Evolutionary conservation across 2,113 vertebrate genomes (phyloP).

Genomic region (Ondatra zibethicus): DNA sequence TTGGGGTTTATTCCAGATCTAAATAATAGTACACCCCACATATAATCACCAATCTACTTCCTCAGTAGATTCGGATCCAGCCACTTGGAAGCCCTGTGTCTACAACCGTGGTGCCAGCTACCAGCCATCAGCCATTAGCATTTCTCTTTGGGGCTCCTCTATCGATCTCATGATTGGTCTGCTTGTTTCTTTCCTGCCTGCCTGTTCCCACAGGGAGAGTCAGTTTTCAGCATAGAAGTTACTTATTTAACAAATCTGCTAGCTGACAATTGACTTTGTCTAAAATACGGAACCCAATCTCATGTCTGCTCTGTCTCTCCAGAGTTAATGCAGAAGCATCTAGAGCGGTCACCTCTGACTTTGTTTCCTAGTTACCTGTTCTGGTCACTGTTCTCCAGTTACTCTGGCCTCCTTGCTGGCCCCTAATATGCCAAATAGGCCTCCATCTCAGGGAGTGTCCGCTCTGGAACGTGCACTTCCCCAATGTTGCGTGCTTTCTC

Average conservation of each 20-base stretch:
- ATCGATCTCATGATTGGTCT: background rate
- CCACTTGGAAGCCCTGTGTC: no score
- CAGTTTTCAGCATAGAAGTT: background rate
- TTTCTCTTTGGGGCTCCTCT: background rate
- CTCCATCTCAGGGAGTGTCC: background rate
- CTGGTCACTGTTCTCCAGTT: background rate
- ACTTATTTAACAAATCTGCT: conserved; percentile 21
- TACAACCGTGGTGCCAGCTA: background rate
- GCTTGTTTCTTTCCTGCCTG: background rate
- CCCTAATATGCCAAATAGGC: background rate
- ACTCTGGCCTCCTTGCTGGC: background rate
- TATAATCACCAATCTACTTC: background rate
- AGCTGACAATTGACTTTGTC: background rate
- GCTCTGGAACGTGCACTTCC: background rate
- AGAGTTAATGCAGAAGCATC: background rate
- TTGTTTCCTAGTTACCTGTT: background rate
- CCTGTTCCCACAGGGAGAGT: background rate
- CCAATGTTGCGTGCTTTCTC: background rate
- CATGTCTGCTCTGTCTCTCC: background rate
- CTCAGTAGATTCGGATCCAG: background rate
- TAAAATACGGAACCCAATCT: background rate
- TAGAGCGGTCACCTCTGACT: background rate
- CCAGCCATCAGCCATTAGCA: background rate
- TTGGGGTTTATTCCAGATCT: background rate
- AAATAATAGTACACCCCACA: background rate